Evolutionary conservation across 2,797 vertebrate genomes (phyloP).

Genomic region (Neoniphon sammara): DNA sequence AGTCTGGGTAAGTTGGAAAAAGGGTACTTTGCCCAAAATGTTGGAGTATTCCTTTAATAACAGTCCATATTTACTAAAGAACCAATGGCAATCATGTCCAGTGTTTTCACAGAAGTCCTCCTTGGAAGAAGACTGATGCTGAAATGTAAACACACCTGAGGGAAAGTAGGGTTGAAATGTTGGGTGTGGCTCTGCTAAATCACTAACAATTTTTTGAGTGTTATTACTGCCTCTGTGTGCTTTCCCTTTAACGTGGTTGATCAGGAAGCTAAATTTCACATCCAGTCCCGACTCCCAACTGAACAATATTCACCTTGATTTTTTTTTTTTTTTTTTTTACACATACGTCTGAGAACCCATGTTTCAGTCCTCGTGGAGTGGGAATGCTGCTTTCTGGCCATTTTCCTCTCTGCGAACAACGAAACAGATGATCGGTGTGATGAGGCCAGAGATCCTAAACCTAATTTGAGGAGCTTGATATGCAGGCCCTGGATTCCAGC

Average conservation of each 20-base stretch:
- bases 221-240: neutral
- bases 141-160: constrained; percentile 7
- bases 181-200: constrained; percentile 8
- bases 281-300: neutral
- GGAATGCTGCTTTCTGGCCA: too few relatives aligned
- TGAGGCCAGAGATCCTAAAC: neutral
- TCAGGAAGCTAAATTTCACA: neutral
- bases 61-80: neutral
- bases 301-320: too few relatives aligned
- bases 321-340: too few relatives aligned
- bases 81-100: neutral
- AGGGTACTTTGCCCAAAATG: too few relatives aligned
- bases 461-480: neutral
- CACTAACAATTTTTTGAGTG: constrained; percentile 7
- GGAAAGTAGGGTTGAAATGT: constrained; percentile 14
- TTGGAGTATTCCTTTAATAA: too few relatives aligned
- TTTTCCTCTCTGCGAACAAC: neutral
- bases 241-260: too few relatives aligned
- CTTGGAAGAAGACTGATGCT: neutral
- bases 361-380: too few relatives aligned
- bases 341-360: too few relatives aligned
- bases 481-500: constrained; percentile 1
- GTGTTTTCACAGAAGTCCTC: constrained; percentile 1
- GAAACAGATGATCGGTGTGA: neutral
- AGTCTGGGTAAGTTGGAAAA: too few relatives aligned